phyloP scores from a whole-genome alignment of 1,140 invertebrate genomes.

The Amphibalanus amphitrite region DNA sequence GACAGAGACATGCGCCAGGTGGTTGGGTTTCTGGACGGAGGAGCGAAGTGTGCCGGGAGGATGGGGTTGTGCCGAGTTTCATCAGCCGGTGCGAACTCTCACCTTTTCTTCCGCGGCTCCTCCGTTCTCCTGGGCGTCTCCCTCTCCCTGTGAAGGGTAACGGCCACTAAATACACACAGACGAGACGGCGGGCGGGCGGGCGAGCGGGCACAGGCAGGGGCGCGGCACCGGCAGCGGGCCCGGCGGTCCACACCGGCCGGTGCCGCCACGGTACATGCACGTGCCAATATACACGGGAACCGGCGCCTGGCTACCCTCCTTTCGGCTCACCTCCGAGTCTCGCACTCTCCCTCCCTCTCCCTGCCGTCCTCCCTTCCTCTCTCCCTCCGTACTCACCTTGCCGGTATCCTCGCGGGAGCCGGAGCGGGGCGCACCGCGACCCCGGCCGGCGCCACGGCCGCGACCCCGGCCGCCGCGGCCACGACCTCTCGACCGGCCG shows the following conservation, averaged over 20 bases:
- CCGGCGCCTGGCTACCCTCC: too few relatives aligned
- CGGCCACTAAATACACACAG: neutral
- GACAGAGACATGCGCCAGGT: too few relatives aligned
- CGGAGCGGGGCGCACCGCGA: neutral
- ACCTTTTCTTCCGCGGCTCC: neutral
- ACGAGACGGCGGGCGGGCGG: too few relatives aligned
- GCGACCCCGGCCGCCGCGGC: constrained; percentile 15
- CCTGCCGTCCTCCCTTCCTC: too few relatives aligned
- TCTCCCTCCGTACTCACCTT: neutral
- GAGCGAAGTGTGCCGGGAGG: too few relatives aligned
- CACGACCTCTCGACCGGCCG: constrained; percentile 26
- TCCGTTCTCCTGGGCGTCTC: neutral
- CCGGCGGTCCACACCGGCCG: neutral
- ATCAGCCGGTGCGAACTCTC: neutral
- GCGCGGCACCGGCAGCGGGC: neutral
- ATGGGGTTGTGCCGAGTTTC: neutral
- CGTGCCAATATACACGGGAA: neutral
- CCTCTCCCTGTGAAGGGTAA: neutral
- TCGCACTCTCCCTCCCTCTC: too few relatives aligned
- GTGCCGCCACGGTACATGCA: neutral
- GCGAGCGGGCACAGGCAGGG: neutral
- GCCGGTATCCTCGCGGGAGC: neutral
- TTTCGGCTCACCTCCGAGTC: too few relatives aligned
- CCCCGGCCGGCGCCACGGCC: constrained; percentile 14
- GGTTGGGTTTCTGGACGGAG: too few relatives aligned